Base-by-base conservation (phyloP, 1,140 invertebrate genomes). In the Ladona fulva region DNA sequence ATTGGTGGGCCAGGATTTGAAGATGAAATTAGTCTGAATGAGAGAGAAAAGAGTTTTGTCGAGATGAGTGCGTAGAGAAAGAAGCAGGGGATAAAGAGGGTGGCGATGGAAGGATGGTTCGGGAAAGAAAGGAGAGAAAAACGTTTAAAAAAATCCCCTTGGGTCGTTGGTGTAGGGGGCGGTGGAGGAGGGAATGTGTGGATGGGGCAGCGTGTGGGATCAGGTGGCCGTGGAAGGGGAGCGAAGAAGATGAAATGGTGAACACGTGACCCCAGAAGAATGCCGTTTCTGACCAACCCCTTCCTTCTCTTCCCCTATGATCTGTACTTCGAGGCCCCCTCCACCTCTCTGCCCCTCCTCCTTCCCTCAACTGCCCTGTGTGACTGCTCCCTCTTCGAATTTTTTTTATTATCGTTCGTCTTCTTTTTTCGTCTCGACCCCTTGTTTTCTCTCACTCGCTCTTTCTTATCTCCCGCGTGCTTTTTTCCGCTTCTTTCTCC, bases 271-370 rank as follows among this genome's bases (percentile, higher is more conserved):
- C 52, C 12, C 52, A 66, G 52, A 66, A 66, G 52, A 66, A 66
- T 66, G 52, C 52, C 52, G 52, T 66, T 22, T 66, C 52, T 66
- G 52, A 66, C 52, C 52, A 66, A 66, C n/a, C 52, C 52, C 52
- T 22, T 66, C 52, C 52, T 12, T 19, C 44, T 19, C 44, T 19
- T 66, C 52, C 52, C 52, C 14, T 22, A 22, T 66, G 52, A 66
- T 22, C 52, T 66, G 52, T 66, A 6, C 52, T 22, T 66, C 52
- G 8, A 66, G 52, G 10, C 44, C 44, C 44, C 44, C 44, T 52
- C 19, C 44, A 11, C 44, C 44, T 52, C 44, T 66, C 52, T 66
- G 8, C 52, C n/a, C 52, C n/a, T 66, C 52, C 52, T 66, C 52
- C 44, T 19, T 52, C 44, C 44, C 44, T 52, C 3, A 66, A 66